Evolutionary conservation across 2,113 vertebrate genomes (phyloP).

Genomic region (Protomyctophum bolini): DNA sequence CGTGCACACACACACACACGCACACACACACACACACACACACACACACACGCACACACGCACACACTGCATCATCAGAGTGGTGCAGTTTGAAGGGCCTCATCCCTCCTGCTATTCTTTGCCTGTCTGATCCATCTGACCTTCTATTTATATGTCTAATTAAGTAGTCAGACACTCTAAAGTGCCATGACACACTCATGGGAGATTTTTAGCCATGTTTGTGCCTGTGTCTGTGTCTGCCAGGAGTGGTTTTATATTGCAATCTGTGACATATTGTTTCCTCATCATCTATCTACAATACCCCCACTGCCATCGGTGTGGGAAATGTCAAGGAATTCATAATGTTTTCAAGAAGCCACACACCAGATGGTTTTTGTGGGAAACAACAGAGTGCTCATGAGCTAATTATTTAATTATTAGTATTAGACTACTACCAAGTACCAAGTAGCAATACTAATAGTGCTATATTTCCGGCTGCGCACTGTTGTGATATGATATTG

Average conservation of each 20-base stretch:
- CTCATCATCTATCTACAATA: slow-evolving; percentile 32
- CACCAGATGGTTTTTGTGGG: slow-evolving; percentile 52
- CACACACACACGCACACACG: neutral
- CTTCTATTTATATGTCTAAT: slow-evolving; percentile 74
- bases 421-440: no score
- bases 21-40: no score
- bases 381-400: slow-evolving; percentile 31
- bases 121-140: slow-evolving; percentile 73
- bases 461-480: no score
- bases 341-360: slow-evolving; percentile 42
- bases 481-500: no score
- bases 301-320: slow-evolving; percentile 42
- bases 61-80: slow-evolving; percentile 31
- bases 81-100: slow-evolving; percentile 75
- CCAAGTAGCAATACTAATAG: no score
- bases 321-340: slow-evolving; percentile 47
- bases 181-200: slow-evolving; percentile 69
- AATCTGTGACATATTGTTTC: slow-evolving; percentile 69
- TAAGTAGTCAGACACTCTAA: slow-evolving; percentile 79
- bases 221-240: slow-evolving; percentile 61
- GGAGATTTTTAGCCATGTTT: slow-evolving; percentile 73
- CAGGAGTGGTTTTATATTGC: slow-evolving; percentile 52
- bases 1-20: slow-evolving; percentile 12
- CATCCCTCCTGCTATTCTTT: slow-evolving; percentile 75
- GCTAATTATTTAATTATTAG: no score